Evolutionary conservation across 2,888 invertebrate species (phyloP).

Genomic region (Azorinus chamasolen): DNA sequence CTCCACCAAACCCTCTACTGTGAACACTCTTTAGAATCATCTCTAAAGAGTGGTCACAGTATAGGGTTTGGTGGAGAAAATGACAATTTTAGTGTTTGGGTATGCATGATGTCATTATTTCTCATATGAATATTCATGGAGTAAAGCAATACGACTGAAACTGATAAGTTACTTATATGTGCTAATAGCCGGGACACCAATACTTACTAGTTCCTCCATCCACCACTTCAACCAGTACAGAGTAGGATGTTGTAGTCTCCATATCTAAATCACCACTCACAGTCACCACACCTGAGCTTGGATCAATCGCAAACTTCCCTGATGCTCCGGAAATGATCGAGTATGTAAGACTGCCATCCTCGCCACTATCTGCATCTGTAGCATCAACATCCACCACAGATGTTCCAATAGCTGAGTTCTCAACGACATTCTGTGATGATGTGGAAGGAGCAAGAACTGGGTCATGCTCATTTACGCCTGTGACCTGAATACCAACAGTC

Average conservation of each 20-base stretch:
- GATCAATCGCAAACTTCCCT: slow-evolving; percentile 64
- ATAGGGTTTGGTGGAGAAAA: no score
- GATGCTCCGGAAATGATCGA: slow-evolving; percentile 66
- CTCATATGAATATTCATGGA: no score
- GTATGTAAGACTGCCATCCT: slow-evolving; percentile 71
- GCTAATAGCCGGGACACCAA: slow-evolving; percentile 10
- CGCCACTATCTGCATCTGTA: slow-evolving; percentile 71
- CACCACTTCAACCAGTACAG: slow-evolving; percentile 62
- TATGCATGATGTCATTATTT: no score
- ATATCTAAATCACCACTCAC: slow-evolving; percentile 68
- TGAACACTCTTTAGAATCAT: no score
- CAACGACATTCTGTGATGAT: slow-evolving; percentile 60
- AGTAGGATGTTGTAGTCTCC: slow-evolving; percentile 64
- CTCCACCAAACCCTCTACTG: no score
- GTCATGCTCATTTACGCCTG: slow-evolving; percentile 69
- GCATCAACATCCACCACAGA: slow-evolving; percentile 68
- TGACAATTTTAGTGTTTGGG: no score
- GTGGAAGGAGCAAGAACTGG: slow-evolving; percentile 58
- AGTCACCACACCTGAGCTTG: slow-evolving; percentile 67
- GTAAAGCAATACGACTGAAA: no score
- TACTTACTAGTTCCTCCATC: slow-evolving; percentile 60
- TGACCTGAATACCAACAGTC: slow-evolving; percentile 66
- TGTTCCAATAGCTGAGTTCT: slow-evolving; percentile 55
- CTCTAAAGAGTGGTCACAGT: no score
- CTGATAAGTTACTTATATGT: no score